These are phyloP conservation scores for Raja brachyura DNA, from an alignment of 2,113 vertebrate genomes.

Conservation along the genomic window DNA sequence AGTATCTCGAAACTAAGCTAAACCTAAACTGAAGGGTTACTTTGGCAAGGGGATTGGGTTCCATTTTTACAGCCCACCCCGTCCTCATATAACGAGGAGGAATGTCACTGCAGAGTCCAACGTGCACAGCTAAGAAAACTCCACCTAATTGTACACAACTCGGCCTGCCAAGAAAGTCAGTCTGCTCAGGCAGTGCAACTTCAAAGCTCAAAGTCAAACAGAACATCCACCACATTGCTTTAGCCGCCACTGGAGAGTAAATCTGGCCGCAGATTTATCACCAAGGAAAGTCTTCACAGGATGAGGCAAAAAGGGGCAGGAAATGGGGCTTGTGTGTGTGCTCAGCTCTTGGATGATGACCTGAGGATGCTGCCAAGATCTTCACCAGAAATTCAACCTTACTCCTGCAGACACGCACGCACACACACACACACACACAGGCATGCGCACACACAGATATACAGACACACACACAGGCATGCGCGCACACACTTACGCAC, in stretches of 20 bases:
- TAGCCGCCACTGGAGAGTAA: background rate
- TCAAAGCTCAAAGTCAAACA: slow-evolving; percentile 5
- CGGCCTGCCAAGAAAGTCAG: background rate
- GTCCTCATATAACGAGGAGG: background rate
- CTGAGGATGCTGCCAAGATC: background rate
- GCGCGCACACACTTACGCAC: too few relatives aligned
- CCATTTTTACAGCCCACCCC: slow-evolving; percentile 12
- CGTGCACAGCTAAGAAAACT: slow-evolving; percentile 28
- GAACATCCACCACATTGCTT: background rate
- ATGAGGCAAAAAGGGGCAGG: background rate
- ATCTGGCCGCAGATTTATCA: background rate
- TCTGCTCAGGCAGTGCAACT: background rate
- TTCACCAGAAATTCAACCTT: background rate
- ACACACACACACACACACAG: too few relatives aligned
- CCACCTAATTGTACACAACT: slow-evolving; percentile 1
- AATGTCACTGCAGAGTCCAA: background rate
- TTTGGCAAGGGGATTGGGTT: background rate
- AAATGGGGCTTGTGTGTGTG: background rate
- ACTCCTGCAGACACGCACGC: too few relatives aligned
- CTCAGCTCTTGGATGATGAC: background rate
- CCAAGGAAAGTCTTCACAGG: background rate
- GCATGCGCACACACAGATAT: too few relatives aligned
- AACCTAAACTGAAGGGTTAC: background rate
- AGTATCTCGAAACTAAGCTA: too few relatives aligned
- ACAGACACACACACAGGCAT: too few relatives aligned